Evolutionary conservation across 2,888 invertebrate species (phyloP).

Genomic region (Scelioninae gen. 2): DNA sequence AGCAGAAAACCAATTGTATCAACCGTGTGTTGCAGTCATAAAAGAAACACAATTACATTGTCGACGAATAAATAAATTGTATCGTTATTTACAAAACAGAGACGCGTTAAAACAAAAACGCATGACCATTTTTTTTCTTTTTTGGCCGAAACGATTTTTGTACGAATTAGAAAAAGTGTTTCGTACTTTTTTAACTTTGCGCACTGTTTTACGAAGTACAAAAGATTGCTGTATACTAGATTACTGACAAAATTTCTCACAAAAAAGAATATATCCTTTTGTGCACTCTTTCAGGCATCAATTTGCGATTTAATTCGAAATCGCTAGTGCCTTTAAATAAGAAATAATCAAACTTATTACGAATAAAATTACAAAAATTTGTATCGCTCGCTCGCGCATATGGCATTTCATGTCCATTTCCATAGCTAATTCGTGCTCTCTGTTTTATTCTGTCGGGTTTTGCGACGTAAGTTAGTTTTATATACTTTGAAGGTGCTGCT

Average conservation of each 20-base stretch:
- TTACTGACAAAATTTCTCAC: background rate
- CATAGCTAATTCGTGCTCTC: conserved; percentile 63
- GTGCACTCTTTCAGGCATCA: conserved; percentile 58
- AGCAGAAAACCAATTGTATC: too few relatives aligned
- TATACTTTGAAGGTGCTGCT: conserved; percentile 25
- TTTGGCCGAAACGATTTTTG: conserved; percentile 15
- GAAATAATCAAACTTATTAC: conserved; percentile 58
- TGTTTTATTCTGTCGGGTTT: conserved; percentile 65
- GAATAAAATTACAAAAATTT: conserved; percentile 59
- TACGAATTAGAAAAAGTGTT: conserved; percentile 11
- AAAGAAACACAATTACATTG: too few relatives aligned
- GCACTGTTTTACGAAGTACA: conserved; percentile 10
- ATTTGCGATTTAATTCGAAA: conserved; percentile 29
- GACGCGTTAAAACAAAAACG: background rate
- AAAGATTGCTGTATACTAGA: conserved; percentile 1
- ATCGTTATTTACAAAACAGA: conserved; percentile 35
- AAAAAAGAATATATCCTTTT: conserved; percentile 39
- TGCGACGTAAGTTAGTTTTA: conserved; percentile 40
- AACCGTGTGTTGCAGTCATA: too few relatives aligned
- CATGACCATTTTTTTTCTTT: background rate
- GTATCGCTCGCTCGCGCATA: conserved; percentile 60
- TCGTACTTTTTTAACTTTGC: conserved; percentile 8
- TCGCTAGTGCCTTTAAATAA: conserved; percentile 57
- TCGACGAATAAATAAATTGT: conserved; percentile 43
- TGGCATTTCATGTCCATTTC: conserved; percentile 66